Base-by-base conservation (phyloP, 2,888 invertebrate species). In the Strigamia maritima region DNA sequence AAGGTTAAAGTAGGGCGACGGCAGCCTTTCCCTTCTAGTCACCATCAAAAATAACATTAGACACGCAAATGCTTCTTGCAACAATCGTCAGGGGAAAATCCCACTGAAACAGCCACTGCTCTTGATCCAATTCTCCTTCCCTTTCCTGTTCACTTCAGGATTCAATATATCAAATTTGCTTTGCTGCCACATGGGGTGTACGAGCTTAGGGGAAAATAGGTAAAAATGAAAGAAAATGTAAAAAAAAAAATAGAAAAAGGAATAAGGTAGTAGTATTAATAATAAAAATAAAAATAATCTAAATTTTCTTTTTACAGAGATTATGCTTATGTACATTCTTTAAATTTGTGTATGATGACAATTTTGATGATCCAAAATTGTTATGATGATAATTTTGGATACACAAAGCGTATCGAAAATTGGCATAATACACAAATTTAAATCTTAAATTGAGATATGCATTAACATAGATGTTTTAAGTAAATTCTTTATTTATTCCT, bases 101-200 rank as follows among this genome's bases (percentile, higher is more conserved):
- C 65, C 65, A 65, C 65, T 65, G 65, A 65, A 26, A 65, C 24
- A 65, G 65, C 65, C 65, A 26, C 65, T 65, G 26, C 65, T 26
- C 65, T 65, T 65, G 65, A 65, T 65, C 65, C 65, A 65, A 65
- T 65, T 65, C 65, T 65, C 14, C 65, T 65, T 65, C 26, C 65
- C 65, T 24, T 26, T 65, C 65, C 65, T 65, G 65, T 65, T 65
- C 65, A 65, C 65, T 65, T 65, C 65, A 65, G 65, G 65, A 65
- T 65, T 65, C 65, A 65, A 65, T 65, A 65, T 65, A 65, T 65
- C 65, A 65, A 65, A 65, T 65, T 65, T 65, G 65, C 65, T 65
- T 65, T 65, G 65, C 65, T 65, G 65, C 65, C 65, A 65, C 65
- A 65, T 65, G 65, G 65, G 65, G 65, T 26, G 65, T 26, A 24